Evolutionary conservation across 2,113 vertebrate genomes (phyloP), one percentile per base, ranked within the genome.

Genomic region (Thinocorus orbignyianus): DNA sequence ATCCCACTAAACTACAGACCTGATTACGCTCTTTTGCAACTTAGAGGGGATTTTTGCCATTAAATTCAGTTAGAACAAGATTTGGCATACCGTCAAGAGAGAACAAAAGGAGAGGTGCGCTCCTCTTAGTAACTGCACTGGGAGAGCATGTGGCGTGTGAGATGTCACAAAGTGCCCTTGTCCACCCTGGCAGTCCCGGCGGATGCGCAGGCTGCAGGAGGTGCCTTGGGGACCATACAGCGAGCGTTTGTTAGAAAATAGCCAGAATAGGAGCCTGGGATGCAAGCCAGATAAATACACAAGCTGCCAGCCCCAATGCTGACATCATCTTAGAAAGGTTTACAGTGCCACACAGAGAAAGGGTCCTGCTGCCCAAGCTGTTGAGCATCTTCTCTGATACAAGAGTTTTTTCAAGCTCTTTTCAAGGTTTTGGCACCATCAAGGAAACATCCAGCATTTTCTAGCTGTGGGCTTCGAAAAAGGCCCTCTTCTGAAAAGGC

Each of bases 231-330:
- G 57, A 55, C 6, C 2, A 4, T 25, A 68, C 48, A 46, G 57
- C 1, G 2, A 28, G 48, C 4, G 1, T 20, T 92, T 81, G 69
- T 66, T 64, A 46, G 46, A 20, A 39, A 65, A 41, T 54, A 57
- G 44, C 66, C 54, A 49, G 31, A 88, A 61, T 2, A 52, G 61
- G 65, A 95, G 57, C 26, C 66, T 80, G 92, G 93, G 92, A 76
- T 44, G 79, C 4, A 5, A 58, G 82, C 81, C 90, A 96, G 71
- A 17, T 8, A 28, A 69, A 68, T 48, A 5, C 14, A 22, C 60
- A 30, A 44, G 84, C 78, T 96, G 84, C 57, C 57, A 81, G 58
- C 39, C 13, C 13, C 3, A 2, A 10, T 10, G 81, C 39, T 90
- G 81, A 25, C 70, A 33, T 88, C 62, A 17, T 70, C 78, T 76